Evolutionary conservation across 2,888 invertebrate species (phyloP), one percentile per base, ranked within the genome.

Genomic region (Philereme vetulata): DNA sequence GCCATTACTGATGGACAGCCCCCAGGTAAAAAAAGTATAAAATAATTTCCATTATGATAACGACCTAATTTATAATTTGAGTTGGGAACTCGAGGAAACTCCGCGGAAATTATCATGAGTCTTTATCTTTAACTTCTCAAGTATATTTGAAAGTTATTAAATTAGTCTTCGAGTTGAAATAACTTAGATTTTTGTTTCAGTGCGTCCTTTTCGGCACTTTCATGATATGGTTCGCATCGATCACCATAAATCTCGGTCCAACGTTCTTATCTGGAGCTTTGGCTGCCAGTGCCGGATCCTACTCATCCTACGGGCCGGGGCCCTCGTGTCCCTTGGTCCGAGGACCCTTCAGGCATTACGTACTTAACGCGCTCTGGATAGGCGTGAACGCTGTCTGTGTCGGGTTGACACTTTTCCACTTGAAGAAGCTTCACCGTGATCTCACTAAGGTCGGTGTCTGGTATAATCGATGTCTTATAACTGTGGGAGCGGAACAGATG

Each of bases 191-290:
- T 76, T 86, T 87, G 78, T 90, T 90, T 21, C 95, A 97, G 93
- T 98, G 98, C 87, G 97, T 97, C 65, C 93, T 97, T 51, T 98
- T 98, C 87, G 97, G 97, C 66, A 95, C 97, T 54, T 96, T 97
- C 86, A 97, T 97, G 95, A 97, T 97, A 80, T 98, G 97, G 97
- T 97, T 98, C 89, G 96, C 97, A 55, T 96, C 96, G 68, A 96
- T 97, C 81, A 96, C 97, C 53, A 96, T 97, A 84, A 97, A 98
- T 90, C 94, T 98, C 72, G 97, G 97, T 34, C 97, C 97, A 36
- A 97, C 97, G 40, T 96, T 97, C 88, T 93, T 97, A 77, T 96
- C 95, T 78, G 97, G 97, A 51, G 97, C 96, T 46, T 87, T 97
- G 67, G 96, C 96, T 8, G 96, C 96, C 60, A 96, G 96, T 77